Evolutionary conservation across 2,113 vertebrate genomes (phyloP).

Genomic region (Spea multiplicata): DNA sequence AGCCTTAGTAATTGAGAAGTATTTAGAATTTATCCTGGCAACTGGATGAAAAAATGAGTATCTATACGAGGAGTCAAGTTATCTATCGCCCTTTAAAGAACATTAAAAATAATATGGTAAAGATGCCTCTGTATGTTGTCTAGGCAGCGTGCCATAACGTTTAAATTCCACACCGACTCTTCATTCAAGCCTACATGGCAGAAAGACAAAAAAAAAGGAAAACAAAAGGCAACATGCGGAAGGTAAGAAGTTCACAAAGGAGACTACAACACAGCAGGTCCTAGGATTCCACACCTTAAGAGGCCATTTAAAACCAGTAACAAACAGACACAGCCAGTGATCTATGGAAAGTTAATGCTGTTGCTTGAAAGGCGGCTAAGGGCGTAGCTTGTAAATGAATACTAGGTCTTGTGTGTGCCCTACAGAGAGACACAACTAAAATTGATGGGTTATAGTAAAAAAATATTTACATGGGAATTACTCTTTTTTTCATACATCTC

Average conservation of each 20-base stretch:
- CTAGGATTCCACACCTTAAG: constrained; percentile 23
- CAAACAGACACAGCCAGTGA: constrained; percentile 16
- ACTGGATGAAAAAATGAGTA: constrained; percentile 16
- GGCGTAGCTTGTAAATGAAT: neutral
- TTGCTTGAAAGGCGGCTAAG: neutral
- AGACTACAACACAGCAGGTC: constrained; percentile 31
- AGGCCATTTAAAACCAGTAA: neutral
- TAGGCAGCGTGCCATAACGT: constrained; percentile 13
- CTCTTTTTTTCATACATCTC: neutral
- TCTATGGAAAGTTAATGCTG: constrained; percentile 19
- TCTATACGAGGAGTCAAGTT: constrained; percentile 15
- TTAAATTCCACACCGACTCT: constrained; percentile 5
- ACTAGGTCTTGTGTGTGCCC: neutral
- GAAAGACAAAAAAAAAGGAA: constrained; percentile 35
- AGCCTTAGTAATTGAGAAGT: constrained; percentile 41
- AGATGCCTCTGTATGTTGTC: constrained; percentile 22
- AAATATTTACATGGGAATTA: neutral
- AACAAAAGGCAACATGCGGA: constrained; percentile 36
- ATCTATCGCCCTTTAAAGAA: constrained; percentile 28
- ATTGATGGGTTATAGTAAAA: neutral
- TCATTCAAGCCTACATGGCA: constrained; percentile 9
- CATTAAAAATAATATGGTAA: constrained; percentile 21
- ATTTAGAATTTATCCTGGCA: constrained; percentile 50
- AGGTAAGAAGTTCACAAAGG: constrained; percentile 43
- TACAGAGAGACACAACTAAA: neutral